Evolutionary conservation across 2,888 invertebrate species (phyloP), one percentile per base, ranked within the genome.

Genomic region (Chromoteleia sp.): DNA sequence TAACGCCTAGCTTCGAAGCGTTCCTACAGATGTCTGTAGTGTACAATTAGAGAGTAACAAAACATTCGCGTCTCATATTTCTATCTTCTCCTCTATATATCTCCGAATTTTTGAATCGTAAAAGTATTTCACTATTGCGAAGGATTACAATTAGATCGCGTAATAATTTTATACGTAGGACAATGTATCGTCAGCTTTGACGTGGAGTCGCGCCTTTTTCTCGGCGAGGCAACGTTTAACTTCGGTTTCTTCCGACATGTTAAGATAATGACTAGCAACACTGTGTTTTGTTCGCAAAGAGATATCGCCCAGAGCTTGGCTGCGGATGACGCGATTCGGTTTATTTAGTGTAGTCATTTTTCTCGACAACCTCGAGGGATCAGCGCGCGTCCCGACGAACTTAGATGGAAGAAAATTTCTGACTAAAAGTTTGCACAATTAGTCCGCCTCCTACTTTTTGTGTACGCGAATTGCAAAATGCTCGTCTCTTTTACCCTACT

Each of bases 281-380:
- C 45, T 30, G 54, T 56, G 45, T 71, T 70, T 70, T 58, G 56
- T 56, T 78, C 25, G 33, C 15, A 17, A 52, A 59, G 52, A 79
- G 30, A 67, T 63, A 70, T 73, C 73, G 73, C 59, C 67, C 52
- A 21, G 25, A 79, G 79, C 30, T 36, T 29, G 10, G 65, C 59
- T 61, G 67, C 45, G 68, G 61, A 68, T 79, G 79, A 73, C 68
- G 68, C 74, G 56, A 68, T 76, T 71, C 73, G 48, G 68, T 68
- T 81, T 81, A 77, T 81, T 81, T 81, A 78, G 73, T 68, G 68
- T 74, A 70, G 70, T 59, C 56, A 78, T 78, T 82, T 78, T 82
- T 75, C 70, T 63, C 70, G 54, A 48, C 61, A 56, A 67, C 68
- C 74, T 82, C 70, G 70, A 74, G 81, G 74, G 77, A 76, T 76